phyloP scores from a whole-genome alignment of 1,140 invertebrate genomes.

The Amphibalanus amphitrite region DNA sequence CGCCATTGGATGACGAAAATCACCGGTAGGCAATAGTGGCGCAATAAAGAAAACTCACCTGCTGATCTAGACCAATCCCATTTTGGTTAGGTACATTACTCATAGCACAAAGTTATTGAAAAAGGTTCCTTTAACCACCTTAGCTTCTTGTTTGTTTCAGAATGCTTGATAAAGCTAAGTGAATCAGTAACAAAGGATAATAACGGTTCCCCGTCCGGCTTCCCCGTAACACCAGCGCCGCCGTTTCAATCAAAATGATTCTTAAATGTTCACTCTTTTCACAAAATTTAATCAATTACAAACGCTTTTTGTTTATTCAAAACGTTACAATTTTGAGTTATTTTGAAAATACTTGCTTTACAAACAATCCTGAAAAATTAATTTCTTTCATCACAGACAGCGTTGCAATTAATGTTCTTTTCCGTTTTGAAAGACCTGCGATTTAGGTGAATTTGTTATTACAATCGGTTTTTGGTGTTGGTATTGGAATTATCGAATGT shows the following conservation, averaged over 20 bases:
- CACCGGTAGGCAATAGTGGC: not conserved
- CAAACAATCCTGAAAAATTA: no score
- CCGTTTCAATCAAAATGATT: no score
- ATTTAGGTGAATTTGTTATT: no score
- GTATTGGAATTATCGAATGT: no score
- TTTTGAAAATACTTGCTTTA: not conserved
- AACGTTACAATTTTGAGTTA: not conserved
- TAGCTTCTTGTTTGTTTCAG: not conserved
- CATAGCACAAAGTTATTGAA: not conserved
- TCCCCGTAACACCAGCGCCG: not conserved
- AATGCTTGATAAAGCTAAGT: not conserved
- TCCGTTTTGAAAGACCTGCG: no score
- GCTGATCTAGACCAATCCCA: not conserved
- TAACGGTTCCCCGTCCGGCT: not conserved
- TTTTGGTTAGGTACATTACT: conserved; percentile 4
- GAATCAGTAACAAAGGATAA: not conserved
- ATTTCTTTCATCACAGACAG: no score
- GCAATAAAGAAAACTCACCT: not conserved
- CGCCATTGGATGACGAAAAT: no score
- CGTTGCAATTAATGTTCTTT: no score
- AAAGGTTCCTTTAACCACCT: not conserved
- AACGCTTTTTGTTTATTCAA: not conserved
- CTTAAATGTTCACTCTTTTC: no score
- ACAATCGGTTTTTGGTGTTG: no score
- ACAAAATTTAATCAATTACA: no score